Evolutionary conservation across 2,888 invertebrate genomes (phyloP), one percentile per base, ranked within the genome.

Genomic region (Yponomeuta evonymella): DNA sequence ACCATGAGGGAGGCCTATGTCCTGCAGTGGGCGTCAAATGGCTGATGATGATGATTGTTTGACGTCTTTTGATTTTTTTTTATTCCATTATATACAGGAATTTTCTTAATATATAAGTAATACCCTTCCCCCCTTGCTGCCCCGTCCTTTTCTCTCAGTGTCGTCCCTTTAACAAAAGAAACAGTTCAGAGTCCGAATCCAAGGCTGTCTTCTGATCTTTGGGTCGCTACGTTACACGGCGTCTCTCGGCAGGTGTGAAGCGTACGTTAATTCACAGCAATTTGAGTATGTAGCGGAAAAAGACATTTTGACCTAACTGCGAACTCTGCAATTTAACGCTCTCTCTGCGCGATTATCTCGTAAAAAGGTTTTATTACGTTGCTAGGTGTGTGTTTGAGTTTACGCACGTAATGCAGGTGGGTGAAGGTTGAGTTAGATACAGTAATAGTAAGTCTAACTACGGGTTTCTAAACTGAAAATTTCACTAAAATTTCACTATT

Each of bases 291-390:
- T 30, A 64, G 64, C 23, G 64, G 64, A 30, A 64, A 64, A 64
- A 58, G 51, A 30, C 64, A 64, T 64, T 64, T 64, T 23, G 29
- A 29, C 64, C 64, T 29, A 29, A 64, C 64, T 64, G 64, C 64
- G 29, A 64, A 64, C 29, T 64, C 64, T 64, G 64, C 23, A 64
- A 29, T 23, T 64, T 64, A 23, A 64, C 29, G 64, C 64, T 23
- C 64, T 64, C 15, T 58, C 51, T 9, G 64, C 29, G 29, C 64
- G 64, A 64, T 64, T 64, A 64, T 64, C 64, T 64, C 29, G 23
- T 23, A 29, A 64, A 65, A 30, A 29, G 29, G 65, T 33, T 33
- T 33, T 12, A 65, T 65, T 65, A 65, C 30, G 65, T 65, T 65
- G 65, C 12, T 12, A 65, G 65, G 9, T 29, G 11, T 65, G 65